Evolutionary conservation across 2,113 vertebrate genomes (phyloP), one percentile per base, ranked within the genome.

Genomic region (Psilopogon haemacephalus): DNA sequence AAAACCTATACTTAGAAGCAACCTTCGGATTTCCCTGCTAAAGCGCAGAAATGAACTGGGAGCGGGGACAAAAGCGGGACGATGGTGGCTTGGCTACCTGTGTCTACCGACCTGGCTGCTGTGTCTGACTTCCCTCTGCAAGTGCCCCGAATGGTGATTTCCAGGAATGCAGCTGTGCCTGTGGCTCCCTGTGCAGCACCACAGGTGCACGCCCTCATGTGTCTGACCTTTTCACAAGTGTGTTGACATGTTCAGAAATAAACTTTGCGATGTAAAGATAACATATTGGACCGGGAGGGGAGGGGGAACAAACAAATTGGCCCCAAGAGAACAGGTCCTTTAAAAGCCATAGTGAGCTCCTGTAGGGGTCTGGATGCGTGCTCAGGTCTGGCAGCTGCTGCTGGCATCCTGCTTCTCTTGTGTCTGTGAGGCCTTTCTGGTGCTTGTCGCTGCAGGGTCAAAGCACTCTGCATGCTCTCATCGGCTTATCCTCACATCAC

Each of bases 231-330:
- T 97, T 97, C 97, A 97, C 84, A 95, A 93, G 69, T 82, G 84
- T 92, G 94, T 95, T 97, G 97, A 98, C 97, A 97, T 92, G 89
- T 93, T 97, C 96, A 97, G 94, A 98, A 98, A 98, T 97, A 98
- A 97, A 95, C 95, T 88, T 87, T 72, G 70, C 6, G 26, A 95
- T 96, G 90, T 95, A 95, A 97, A 96, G 97, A 87, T 92, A 95
- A 95, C 92, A 8, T 71, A 69, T 71, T 95, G 85, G 93, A 69
- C 77, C 52, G 91, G 15, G 95, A 96, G 80, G 60, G 64, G 30
- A 83, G 5, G 42, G 42, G 92, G 96, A 94, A 91, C 67, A 85
- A 84, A 96, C 94, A 96, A 83, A 94, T 79, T 73, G 79, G 71
- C 68, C 89, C 64, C 60, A 32, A 18, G 55, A 37, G 48, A 37